Evolutionary conservation across 2,797 vertebrate species (phyloP).

Genomic region (Crenichthys baileyi): DNA sequence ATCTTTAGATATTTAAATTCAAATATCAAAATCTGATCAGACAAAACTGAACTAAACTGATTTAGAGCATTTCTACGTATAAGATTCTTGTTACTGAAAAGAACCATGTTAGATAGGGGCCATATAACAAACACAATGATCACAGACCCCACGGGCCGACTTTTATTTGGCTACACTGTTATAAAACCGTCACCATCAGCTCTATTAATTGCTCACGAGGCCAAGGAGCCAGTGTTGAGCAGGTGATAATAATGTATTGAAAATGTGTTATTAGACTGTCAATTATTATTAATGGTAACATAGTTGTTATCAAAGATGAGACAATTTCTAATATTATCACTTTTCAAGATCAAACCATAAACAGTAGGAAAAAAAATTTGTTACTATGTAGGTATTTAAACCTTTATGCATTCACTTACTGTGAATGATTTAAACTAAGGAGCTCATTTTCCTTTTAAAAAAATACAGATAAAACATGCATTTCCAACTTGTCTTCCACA

Average conservation of each 20-base stretch:
- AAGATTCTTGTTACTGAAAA: background rate
- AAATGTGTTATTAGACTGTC: background rate
- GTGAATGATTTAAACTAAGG: constrained; percentile 16
- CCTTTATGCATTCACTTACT: constrained; percentile 27
- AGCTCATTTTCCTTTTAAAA: constrained; percentile 24
- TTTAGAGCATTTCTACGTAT: too few species aligned
- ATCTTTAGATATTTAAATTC: background rate
- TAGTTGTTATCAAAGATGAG: background rate
- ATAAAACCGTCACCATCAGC: background rate
- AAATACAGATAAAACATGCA: constrained; percentile 29
- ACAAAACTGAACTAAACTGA: background rate
- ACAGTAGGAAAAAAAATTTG: constrained; percentile 28
- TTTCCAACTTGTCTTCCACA: constrained; percentile 33
- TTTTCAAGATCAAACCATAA: constrained; percentile 38
- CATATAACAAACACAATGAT: background rate
- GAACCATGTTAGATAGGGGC: background rate
- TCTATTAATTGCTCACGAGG: background rate
- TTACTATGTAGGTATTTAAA: constrained; percentile 6
- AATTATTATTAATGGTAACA: background rate
- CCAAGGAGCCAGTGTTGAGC: background rate
- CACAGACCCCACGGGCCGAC: background rate
- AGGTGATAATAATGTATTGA: background rate
- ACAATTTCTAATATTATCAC: constrained; percentile 2
- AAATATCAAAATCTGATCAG: background rate
- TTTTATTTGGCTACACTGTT: background rate